phyloP scores from a whole-genome alignment of 2,888 invertebrate genomes.

The Unio pictorum region DNA sequence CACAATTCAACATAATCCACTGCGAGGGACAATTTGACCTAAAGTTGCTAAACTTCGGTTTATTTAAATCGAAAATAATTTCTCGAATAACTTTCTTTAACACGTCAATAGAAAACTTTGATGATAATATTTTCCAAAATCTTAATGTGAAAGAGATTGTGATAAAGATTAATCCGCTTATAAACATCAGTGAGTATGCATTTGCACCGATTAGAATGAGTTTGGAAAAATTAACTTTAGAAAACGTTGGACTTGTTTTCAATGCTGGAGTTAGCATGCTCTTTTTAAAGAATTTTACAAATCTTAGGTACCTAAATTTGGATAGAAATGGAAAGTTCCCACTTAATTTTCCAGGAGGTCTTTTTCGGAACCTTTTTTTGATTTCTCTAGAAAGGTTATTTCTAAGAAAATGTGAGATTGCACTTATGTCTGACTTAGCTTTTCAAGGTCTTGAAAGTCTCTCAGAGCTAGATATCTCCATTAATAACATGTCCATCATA shows the following conservation, averaged over 20 bases:
- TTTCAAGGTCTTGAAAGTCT: slow-evolving; percentile 19
- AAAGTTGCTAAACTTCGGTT: slow-evolving; percentile 10
- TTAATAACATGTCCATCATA: slow-evolving; percentile 22
- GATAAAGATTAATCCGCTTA: slow-evolving; percentile 14
- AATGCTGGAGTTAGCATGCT: slow-evolving; percentile 6
- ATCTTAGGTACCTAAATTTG: slow-evolving; percentile 15
- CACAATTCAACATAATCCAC: slow-evolving; percentile 14
- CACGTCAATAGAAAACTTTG: slow-evolving; percentile 8
- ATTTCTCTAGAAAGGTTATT: slow-evolving; percentile 14
- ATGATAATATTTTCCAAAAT: slow-evolving; percentile 10
- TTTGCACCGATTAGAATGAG: slow-evolving; percentile 12
- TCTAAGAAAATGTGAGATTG: slow-evolving; percentile 23
- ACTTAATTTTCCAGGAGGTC: slow-evolving; percentile 15
- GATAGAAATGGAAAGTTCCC: slow-evolving; percentile 28
- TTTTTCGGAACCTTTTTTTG: slow-evolving; percentile 18
- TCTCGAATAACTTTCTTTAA: slow-evolving; percentile 21
- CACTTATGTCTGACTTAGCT: slow-evolving; percentile 14
- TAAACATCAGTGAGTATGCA: slow-evolving; percentile 10
- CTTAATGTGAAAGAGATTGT: slow-evolving; percentile 14
- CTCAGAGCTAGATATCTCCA: slow-evolving; percentile 27
- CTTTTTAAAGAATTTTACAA: slow-evolving; percentile 17
- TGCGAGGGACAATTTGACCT: slow-evolving; percentile 21
- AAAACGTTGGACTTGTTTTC: slow-evolving; percentile 17
- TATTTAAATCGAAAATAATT: slow-evolving; percentile 7
- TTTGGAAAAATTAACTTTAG: slow-evolving; percentile 14